Percentiles rank a stretch among this genome's conserved stretches.
Evolutionary conservation across 2,888 invertebrate species (phyloP).

Genomic region (Erannis defoliaria): DNA sequence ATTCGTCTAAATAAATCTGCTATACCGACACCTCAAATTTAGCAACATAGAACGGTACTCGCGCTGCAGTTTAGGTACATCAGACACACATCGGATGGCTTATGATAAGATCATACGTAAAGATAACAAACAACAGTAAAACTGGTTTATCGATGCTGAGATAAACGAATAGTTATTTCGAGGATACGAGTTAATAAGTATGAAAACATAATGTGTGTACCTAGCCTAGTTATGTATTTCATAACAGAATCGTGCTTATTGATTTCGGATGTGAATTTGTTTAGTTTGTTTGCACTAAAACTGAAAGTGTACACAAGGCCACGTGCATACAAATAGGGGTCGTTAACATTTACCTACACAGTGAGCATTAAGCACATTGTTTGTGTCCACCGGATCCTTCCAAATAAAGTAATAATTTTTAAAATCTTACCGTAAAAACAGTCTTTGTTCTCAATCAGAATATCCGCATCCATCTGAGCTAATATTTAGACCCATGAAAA

Average conservation of each 20-base stretch:
- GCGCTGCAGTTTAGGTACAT: too few relatives aligned
- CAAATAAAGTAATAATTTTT: constrained; percentile 7
- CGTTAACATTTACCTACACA: constrained; percentile 61
- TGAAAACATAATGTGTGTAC: not conserved
- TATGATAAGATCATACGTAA: constrained; percentile 2
- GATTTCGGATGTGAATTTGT: constrained; percentile 18
- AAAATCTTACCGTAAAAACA: constrained; percentile 71
- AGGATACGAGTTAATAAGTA: too few relatives aligned
- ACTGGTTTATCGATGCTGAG: constrained; percentile 9
- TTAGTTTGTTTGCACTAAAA: constrained; percentile 40
- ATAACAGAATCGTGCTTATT: constrained; percentile 19
- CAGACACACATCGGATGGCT: not conserved
- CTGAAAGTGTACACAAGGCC: constrained; percentile 66
- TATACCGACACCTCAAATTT: too few relatives aligned
- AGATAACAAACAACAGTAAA: not conserved
- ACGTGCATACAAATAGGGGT: constrained; percentile 58
- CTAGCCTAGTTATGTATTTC: not conserved
- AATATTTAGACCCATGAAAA: constrained; percentile 36
- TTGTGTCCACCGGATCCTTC: constrained; percentile 56
- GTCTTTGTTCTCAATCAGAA: constrained; percentile 71
- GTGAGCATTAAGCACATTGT: constrained; percentile 56
- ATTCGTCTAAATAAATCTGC: too few relatives aligned
- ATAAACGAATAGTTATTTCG: constrained; percentile 6
- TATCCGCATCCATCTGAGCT: constrained; percentile 80
- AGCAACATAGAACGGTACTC: too few relatives aligned